Conservation (phyloP, 1,140 invertebrate genomes). For the Calephelis nemesis region DNA sequence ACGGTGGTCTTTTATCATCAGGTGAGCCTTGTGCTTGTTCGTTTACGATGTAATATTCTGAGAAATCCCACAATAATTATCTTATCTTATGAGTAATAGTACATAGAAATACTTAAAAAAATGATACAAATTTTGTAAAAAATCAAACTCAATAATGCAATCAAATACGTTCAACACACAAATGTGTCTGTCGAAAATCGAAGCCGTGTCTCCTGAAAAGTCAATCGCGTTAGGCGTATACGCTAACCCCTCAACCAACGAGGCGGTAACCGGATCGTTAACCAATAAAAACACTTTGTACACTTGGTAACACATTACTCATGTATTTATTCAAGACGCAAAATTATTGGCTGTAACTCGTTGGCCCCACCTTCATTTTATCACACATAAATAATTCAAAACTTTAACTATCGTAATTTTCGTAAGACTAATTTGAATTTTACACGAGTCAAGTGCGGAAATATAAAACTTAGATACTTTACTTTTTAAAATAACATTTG, state of each 20-base stretch:
- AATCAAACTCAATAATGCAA: no score
- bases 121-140: no score
- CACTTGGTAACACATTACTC: slow-evolving; percentile 19
- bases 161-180: no score
- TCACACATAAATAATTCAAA: slow-evolving; percentile 31
- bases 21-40: no score
- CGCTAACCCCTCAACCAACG: not conserved
- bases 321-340: slow-evolving; percentile 27
- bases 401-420: slow-evolving; percentile 52
- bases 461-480: slow-evolving; percentile 27
- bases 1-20: no score
- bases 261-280: not conserved
- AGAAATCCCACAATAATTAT: no score
- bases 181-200: no score
- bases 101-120: no score
- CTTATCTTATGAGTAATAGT: no score
- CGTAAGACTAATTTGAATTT: slow-evolving; percentile 67
- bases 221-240: not conserved
- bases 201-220: no score
- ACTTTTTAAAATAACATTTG: no score
- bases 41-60: no score
- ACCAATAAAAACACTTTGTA: slow-evolving; percentile 2
- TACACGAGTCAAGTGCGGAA: slow-evolving; percentile 56
- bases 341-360: slow-evolving; percentile 23
- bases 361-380: slow-evolving; percentile 31